These are phyloP conservation scores for Atherinomorus stipes DNA, from an alignment of 2,113 vertebrate genomes.

Conservation along the genomic window DNA sequence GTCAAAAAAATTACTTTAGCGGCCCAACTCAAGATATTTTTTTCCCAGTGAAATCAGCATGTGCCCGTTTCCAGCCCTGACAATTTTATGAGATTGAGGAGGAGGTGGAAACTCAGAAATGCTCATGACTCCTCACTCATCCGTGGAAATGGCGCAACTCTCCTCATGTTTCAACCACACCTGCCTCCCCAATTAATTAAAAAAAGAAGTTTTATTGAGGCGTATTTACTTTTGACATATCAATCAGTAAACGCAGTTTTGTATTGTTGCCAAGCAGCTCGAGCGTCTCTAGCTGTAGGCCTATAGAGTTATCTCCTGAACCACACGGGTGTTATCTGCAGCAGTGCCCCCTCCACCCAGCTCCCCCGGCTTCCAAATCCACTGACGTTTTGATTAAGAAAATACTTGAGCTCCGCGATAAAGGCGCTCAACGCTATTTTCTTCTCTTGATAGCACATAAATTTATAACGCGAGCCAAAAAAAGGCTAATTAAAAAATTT, in stretches of 20 bases:
- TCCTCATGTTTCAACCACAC: too few species aligned
- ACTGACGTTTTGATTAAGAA: slow-evolving; percentile 28
- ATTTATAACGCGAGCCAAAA: slow-evolving; percentile 1
- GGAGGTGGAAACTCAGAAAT: too few species aligned
- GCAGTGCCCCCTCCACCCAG: slow-evolving; percentile 39
- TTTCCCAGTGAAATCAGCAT: too few species aligned
- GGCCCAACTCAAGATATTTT: too few species aligned
- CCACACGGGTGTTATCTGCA: slow-evolving; percentile 60
- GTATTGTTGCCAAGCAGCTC: not conserved
- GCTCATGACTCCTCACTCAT: too few species aligned
- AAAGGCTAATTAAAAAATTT: slow-evolving; percentile 12
- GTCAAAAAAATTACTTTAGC: too few species aligned
- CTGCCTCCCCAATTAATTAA: too few species aligned
- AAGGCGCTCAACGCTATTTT: not conserved
- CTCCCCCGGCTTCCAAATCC: not conserved
- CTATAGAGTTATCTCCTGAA: slow-evolving; percentile 36
- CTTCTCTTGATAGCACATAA: slow-evolving; percentile 4
- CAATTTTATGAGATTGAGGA: too few species aligned
- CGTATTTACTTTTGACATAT: not conserved
- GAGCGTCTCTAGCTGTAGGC: not conserved
- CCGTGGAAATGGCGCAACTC: too few species aligned
- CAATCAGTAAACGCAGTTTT: not conserved
- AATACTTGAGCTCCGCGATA: slow-evolving; percentile 10
- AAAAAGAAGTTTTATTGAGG: not conserved
- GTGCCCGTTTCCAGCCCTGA: too few species aligned